A percentile compares a stretch with the other conserved stretches of the same genome.
Conservation (phyloP, 1,140 invertebrate species). For the Bombus affinis region DNA sequence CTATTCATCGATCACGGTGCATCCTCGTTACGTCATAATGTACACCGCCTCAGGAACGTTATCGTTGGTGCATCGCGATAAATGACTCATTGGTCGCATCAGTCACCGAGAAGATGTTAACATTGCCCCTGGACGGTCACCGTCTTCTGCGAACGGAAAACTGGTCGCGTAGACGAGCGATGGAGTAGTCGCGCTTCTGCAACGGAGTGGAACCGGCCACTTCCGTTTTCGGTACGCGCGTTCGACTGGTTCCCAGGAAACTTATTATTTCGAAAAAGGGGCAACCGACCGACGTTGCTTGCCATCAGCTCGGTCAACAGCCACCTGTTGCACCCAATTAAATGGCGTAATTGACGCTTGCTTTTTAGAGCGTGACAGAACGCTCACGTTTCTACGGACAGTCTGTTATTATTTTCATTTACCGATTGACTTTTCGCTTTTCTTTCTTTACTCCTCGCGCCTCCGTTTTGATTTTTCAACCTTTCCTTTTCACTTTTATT, state of each 20-base stretch:
- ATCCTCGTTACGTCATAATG: constrained; percentile 23
- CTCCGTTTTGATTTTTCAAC: no score
- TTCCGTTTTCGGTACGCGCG: constrained; percentile 49
- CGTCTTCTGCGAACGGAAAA: constrained; percentile 20
- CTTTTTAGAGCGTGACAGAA: constrained; percentile 72
- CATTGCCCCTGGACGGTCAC: constrained; percentile 1
- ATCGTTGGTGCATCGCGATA: constrained; percentile 13
- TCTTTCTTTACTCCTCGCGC: neutral
- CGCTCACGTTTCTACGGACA: constrained; percentile 18
- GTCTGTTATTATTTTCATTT: constrained; percentile 53
- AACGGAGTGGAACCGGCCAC: constrained; percentile 37
- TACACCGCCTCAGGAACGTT: neutral
- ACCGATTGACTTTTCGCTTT: constrained; percentile 2
- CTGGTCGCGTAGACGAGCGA: neutral
- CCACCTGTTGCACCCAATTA: constrained; percentile 75
- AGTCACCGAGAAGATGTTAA: neutral
- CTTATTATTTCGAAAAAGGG: constrained; percentile 58
- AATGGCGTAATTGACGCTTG: constrained; percentile 69
- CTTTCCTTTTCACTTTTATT: neutral
- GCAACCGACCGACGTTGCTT: constrained; percentile 5
- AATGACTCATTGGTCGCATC: constrained; percentile 35
- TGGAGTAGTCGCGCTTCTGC: constrained; percentile 3
- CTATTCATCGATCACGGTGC: neutral
- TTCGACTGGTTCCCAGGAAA: constrained; percentile 48
- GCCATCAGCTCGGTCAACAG: constrained; percentile 27